phyloP scores from a whole-genome alignment of 2,888 invertebrate species.

The Rhopalosiphum nymphaeae region DNA sequence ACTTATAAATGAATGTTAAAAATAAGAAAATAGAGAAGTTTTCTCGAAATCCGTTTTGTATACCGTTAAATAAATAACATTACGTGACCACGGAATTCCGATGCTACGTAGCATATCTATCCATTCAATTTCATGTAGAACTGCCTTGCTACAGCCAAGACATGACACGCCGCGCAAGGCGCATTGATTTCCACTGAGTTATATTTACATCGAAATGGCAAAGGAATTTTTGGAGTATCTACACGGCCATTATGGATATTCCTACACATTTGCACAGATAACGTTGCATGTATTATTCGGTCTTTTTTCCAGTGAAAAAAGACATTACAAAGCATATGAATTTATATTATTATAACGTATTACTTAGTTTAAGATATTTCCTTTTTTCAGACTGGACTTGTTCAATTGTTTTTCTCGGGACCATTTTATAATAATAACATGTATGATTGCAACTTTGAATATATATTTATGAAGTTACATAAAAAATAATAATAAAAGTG shows the following conservation, averaged over 20 bases:
- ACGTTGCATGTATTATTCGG: not conserved
- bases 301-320: not conserved
- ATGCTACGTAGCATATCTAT: not conserved
- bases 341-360: not conserved
- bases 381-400: not conserved
- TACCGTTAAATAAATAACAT: not conserved
- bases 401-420: not conserved
- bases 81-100: not conserved
- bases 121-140: not conserved
- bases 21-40: not conserved
- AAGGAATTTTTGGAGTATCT: not conserved
- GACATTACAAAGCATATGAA: not conserved
- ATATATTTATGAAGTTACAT: not conserved
- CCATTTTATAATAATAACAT: not conserved
- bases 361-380: not conserved
- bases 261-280: not conserved
- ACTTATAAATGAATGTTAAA: not conserved
- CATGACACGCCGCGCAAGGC: not conserved
- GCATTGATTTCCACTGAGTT: not conserved
- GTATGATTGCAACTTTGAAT: not conserved
- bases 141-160: not conserved
- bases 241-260: not conserved
- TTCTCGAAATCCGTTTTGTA: not conserved
- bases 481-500: not conserved
- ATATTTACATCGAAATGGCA: not conserved